These are phyloP conservation scores for Spisula subtruncata DNA, from an alignment of 2,888 invertebrate species.

Conservation along the genomic window DNA sequence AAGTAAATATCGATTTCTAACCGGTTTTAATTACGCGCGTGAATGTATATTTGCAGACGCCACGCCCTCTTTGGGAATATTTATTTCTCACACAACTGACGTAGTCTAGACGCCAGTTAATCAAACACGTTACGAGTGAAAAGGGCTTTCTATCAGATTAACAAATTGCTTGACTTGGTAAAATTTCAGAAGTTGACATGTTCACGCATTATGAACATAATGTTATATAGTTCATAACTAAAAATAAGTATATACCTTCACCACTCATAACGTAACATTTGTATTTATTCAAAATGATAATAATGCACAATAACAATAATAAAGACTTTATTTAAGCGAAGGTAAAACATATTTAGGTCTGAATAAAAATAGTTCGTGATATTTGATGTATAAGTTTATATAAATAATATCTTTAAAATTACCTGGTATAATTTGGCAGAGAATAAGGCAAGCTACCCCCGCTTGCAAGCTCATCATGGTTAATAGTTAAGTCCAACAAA, in stretches of 20 bases:
- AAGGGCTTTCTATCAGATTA: not conserved
- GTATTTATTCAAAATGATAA: not conserved
- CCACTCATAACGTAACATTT: not conserved
- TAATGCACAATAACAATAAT: not conserved
- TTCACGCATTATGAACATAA: not conserved
- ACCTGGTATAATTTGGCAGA: not conserved
- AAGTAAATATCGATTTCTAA: not conserved
- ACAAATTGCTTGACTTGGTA: not conserved
- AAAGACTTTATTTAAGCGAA: not conserved
- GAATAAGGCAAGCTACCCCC: not conserved
- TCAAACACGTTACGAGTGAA: not conserved
- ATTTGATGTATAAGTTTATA: no score
- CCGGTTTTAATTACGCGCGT: not conserved
- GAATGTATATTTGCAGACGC: not conserved
- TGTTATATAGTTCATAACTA: no score
- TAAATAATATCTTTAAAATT: not conserved
- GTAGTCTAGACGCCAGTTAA: not conserved
- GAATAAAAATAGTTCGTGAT: not conserved
- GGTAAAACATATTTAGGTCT: not conserved
- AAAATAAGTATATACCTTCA: not conserved
- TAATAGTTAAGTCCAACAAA: not conserved
- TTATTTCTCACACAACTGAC: not conserved
- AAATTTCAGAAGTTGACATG: not conserved
- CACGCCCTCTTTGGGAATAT: constrained; percentile 3
- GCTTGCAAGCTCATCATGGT: not conserved